Base-by-base conservation (phyloP, 92 coral and sea anemone species). In the Zoanthus sociatus region DNA sequence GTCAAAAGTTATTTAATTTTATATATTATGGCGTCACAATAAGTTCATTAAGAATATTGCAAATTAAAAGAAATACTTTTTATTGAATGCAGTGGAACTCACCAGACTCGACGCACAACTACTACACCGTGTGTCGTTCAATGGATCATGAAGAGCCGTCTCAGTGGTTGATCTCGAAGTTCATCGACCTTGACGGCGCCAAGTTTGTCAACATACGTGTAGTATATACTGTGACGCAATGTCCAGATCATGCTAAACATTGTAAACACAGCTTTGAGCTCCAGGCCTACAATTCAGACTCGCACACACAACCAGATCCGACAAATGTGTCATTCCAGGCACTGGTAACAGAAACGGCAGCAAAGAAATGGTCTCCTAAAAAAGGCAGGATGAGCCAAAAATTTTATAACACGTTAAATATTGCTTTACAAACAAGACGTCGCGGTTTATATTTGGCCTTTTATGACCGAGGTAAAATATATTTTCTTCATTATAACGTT, bases 141-240 rank as follows among this genome's bases (percentile, higher is more conserved):
- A 20, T 0, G 15, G 84, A 70, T 16, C 5, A 0, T 0, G 44
- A 44, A 13, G 85, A 84, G 58, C 96, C 98, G 10, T 73, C 63
- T 0, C 92, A 89, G 83, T 94, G 98, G 98, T 67, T 93, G 64
- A 78, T 83, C 3, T 90, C 94, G 9, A 89, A 84, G 79, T 94
- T 82, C 76, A 93, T 93, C 58, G 32, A 78, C 20, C 54, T 86
- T 53, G 83, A 61, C 15, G 90, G 89, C 76, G 98, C 98, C 3
- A 91, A 87, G 45, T 86, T 84, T 30, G 77, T 94, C 50, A 85
- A 89, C 18, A 89, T 94, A 37, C 61, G 56, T 1, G 13, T 94
- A 13, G 2, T 14, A 12, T 94, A 91, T 51, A 68, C 76, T 46
- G 56, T 94, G 1, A 60, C 77, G n/a, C 83, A 53, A 44, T 94